Percentiles rank a stretch among this genome's conserved stretches.
Evolutionary conservation across 2,797 vertebrate species (phyloP).

Genomic region (Oophaga sylvatica): DNA sequence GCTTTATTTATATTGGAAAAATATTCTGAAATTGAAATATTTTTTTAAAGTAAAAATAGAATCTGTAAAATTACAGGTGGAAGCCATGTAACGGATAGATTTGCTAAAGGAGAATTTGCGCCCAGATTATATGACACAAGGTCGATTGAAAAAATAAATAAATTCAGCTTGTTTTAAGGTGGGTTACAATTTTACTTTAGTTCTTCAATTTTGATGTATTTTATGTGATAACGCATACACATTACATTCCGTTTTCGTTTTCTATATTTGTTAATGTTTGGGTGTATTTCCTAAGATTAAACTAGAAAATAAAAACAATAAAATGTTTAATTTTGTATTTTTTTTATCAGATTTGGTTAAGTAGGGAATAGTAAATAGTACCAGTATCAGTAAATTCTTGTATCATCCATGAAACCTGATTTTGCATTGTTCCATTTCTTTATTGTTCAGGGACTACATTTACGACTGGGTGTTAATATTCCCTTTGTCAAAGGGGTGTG

Average conservation of each 20-base stretch:
- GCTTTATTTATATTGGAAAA: conserved; percentile 56
- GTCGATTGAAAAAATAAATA: background rate
- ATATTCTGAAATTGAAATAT: conserved; percentile 54
- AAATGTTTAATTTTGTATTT: background rate
- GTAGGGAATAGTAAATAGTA: too few relatives aligned
- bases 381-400: too few relatives aligned
- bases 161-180: too few relatives aligned
- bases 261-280: conserved; percentile 42
- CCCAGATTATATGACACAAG: background rate
- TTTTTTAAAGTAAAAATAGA: conserved; percentile 55
- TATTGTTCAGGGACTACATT: too few relatives aligned
- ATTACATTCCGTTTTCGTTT: conserved; percentile 27
- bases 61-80: conserved; percentile 20
- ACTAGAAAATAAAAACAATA: conserved; percentile 19
- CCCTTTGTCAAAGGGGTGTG: too few relatives aligned
- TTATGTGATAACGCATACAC: conserved; percentile 26
- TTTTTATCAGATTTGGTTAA: too few relatives aligned
- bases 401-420: too few relatives aligned
- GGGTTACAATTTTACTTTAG: conserved; percentile 8
- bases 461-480: too few relatives aligned
- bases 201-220: conserved; percentile 12
- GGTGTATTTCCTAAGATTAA: conserved; percentile 42
- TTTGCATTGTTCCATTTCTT: too few relatives aligned
- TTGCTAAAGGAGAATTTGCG: background rate
- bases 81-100: background rate